Evolutionary conservation across 2,113 vertebrate genomes (phyloP).

Genomic region (Mirounga angustirostris): DNA sequence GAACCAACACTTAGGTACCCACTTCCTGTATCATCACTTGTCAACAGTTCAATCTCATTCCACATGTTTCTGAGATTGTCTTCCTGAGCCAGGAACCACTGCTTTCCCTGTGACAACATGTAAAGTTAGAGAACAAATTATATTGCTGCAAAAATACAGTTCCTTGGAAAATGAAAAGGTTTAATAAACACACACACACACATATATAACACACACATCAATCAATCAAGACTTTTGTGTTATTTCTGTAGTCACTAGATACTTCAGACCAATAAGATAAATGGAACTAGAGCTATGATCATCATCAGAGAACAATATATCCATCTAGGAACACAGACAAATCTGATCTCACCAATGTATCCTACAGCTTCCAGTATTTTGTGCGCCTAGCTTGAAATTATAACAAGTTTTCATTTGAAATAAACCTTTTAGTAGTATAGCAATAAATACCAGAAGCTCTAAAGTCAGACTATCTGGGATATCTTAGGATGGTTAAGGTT

Average conservation of each 20-base stretch:
- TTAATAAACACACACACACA: neutral
- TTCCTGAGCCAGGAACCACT: neutral
- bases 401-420: constrained; percentile 34
- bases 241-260: neutral
- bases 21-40: constrained; percentile 93
- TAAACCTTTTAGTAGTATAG: constrained; percentile 5
- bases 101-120: neutral
- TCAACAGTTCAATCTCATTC: constrained; percentile 93
- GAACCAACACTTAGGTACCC: constrained; percentile 87
- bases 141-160: neutral
- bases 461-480: neutral
- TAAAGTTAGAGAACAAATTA: constrained; percentile 45
- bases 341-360: neutral
- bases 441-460: neutral
- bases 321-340: neutral
- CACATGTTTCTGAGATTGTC: constrained; percentile 88
- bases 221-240: neutral
- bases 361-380: neutral
- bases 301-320: neutral
- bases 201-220: neutral
- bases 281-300: neutral
- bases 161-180: neutral
- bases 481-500: neutral
- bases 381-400: neutral
- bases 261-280: neutral